Evolutionary conservation across 2,888 invertebrate species (phyloP), one percentile per base, ranked within the genome.

Genomic region (Ormyrus rosae): DNA sequence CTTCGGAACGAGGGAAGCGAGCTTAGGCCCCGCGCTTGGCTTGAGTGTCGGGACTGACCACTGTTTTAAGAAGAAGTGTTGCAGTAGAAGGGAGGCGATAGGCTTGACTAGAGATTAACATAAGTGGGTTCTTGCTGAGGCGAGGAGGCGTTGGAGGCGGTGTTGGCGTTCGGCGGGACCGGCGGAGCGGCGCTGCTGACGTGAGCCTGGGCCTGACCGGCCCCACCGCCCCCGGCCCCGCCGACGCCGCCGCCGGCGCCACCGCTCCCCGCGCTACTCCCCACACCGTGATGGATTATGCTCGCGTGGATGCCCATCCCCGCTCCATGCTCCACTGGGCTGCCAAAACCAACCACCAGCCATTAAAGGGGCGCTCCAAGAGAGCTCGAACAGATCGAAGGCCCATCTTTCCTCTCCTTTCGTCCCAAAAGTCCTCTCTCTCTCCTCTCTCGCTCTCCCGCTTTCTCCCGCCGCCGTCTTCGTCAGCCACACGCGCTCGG

Each of bases 91-190:
- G 90, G 90, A 91, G 90, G 90, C 90, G 90, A 90, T 90, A 90
- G 90, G 89, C 90, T 90, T 90, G 93, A 94, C 95, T 96, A 96
- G 94, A 97, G 96, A 94, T 97, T 97, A 92, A 97, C 97, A 93
- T 97, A 97, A 88, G 97, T 97, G 87, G 97, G 97, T 92, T 96
- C 96, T 92, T 96, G 96, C 89, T 90, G 90, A 89, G 90, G 90
- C 90, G 90, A 90, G 88, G 92, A 91, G 87, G 90, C 89, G 89
- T 90, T 90, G 89, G 92, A 91, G 88, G 91, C 91, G 89, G 91
- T 89, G 88, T 91, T 91, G 86, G 90, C 88, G 86, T 89, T 90
- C 93, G 85, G 93, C 92, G 86, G 93, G 55, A 48, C 68, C 34
- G 50, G 91, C 91, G 85, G 63, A 19, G 63, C 45, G 45, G 71